Percentiles rank a stretch among this genome's conserved stretches.
Conservation (phyloP, 2,888 invertebrate species). For the Caenorhabditis auriculariae region DNA sequence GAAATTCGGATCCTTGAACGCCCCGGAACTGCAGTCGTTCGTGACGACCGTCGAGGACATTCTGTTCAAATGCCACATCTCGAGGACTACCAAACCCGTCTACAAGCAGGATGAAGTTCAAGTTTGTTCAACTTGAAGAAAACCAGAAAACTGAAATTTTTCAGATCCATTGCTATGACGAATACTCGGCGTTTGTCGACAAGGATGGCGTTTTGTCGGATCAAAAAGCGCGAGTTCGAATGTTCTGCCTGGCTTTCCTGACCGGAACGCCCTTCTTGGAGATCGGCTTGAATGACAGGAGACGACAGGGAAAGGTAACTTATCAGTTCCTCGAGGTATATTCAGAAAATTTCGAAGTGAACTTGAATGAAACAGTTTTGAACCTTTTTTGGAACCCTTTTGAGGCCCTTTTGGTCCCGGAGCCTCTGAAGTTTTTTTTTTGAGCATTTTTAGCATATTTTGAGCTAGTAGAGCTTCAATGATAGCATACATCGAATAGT, state of each 20-base stretch:
- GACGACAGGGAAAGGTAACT: constrained; percentile 56
- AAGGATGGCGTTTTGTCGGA: constrained; percentile 76
- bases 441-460: too few relatives aligned
- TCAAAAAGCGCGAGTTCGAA: constrained; percentile 88
- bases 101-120: constrained; percentile 94
- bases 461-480: too few relatives aligned
- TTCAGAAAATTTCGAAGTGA: too few relatives aligned
- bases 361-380: too few relatives aligned
- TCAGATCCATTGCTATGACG: constrained; percentile 63
- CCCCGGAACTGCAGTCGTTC: constrained; percentile 87
- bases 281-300: constrained; percentile 87
- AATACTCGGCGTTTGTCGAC: constrained; percentile 67
- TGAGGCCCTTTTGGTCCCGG: too few relatives aligned
- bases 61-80: constrained; percentile 79
- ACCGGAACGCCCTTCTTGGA: constrained; percentile 96
- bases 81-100: constrained; percentile 68
- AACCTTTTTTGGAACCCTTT: too few relatives aligned
- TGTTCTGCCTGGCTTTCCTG: constrained; percentile 93
- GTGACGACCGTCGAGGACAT: constrained; percentile 88
- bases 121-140: constrained; percentile 72
- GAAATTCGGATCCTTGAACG: constrained; percentile 87
- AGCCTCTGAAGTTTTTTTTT: too few relatives aligned
- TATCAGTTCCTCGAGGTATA: too few relatives aligned
- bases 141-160: too few relatives aligned
- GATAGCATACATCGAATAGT: too few relatives aligned